Percentiles rank a stretch among this genome's conserved stretches.
Conservation (phyloP, 37 sponge, comb jelly and placozoan species). For the Diacarnus erythraeanus region DNA sequence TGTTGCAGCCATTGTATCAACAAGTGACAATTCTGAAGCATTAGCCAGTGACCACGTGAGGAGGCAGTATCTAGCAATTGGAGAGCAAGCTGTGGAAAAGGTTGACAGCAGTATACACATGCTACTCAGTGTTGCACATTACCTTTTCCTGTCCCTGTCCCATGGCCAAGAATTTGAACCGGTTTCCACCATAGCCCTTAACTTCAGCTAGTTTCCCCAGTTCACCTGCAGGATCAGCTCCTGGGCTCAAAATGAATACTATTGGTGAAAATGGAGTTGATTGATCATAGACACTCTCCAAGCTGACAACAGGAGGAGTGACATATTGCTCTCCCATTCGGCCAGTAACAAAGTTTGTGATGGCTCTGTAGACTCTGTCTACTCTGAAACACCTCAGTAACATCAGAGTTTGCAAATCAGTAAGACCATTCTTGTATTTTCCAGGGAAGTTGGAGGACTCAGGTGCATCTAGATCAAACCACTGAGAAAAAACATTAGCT, state of each 20-base stretch:
- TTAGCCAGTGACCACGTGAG: slow-evolving; percentile 96
- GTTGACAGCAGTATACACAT: not conserved
- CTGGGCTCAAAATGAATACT: slow-evolving; percentile 98
- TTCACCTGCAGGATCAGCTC: slow-evolving; percentile 98
- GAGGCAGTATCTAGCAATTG: slow-evolving; percentile 95
- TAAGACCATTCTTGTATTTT: slow-evolving; percentile 64
- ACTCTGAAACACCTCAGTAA: slow-evolving; percentile 96
- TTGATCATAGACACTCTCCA: slow-evolving; percentile 92
- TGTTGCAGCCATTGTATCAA: slow-evolving; percentile 95
- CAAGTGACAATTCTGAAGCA: slow-evolving; percentile 98
- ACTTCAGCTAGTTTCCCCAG: slow-evolving; percentile 92
- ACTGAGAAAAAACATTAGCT: slow-evolving; percentile 27
- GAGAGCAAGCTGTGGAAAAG: slow-evolving; percentile 66
- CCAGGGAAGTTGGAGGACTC: slow-evolving; percentile 87
- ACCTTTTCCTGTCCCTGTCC: slow-evolving; percentile 99
- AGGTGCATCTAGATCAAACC: slow-evolving; percentile 96
- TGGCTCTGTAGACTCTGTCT: slow-evolving; percentile 94
- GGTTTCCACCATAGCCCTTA: slow-evolving; percentile 96
- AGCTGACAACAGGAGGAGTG: slow-evolving; percentile 96
- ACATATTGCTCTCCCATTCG: slow-evolving; percentile 98
- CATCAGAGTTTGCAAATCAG: slow-evolving; percentile 86
- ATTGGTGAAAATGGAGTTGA: slow-evolving; percentile 93
- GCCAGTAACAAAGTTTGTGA: slow-evolving; percentile 92
- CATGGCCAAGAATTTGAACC: slow-evolving; percentile 99
- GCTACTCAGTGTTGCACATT: no score